A percentile compares a stretch with the other conserved stretches of the same genome.
Evolutionary conservation across 2,888 invertebrate genomes (phyloP).

Genomic region (Hylaea fasciaria): DNA sequence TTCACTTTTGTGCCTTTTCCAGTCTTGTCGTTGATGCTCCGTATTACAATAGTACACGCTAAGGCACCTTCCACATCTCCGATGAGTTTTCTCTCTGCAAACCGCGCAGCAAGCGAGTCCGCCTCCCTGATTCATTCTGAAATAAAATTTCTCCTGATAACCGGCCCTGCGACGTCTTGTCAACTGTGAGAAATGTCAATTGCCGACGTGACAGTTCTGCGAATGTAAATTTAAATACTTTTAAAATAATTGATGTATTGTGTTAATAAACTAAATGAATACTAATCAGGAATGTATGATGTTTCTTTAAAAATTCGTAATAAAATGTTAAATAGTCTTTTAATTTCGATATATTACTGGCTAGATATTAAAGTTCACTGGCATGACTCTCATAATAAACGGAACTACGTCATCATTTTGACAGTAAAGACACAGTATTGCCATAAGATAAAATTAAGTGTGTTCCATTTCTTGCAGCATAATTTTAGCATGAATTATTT

Average conservation of each 20-base stretch:
- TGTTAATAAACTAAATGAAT: too few relatives aligned
- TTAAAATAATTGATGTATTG: too few relatives aligned
- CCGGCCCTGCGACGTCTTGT: conserved; percentile 61
- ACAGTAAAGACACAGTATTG: not conserved
- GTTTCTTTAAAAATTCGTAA: too few relatives aligned
- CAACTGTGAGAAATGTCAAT: conserved; percentile 56
- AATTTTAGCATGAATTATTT: not conserved
- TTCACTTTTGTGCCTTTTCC: conserved; percentile 89
- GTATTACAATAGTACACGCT: conserved; percentile 90
- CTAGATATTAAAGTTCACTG: not conserved
- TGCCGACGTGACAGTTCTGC: conserved; percentile 45
- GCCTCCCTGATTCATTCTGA: conserved; percentile 81
- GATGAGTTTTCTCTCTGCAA: conserved; percentile 86
- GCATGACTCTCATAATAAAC: not conserved
- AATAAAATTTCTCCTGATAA: conserved; percentile 55
- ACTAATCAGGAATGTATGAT: too few relatives aligned
- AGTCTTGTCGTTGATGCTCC: conserved; percentile 91
- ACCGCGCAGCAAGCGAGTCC: conserved; percentile 83
- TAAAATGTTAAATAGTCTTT: too few relatives aligned
- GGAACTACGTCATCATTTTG: not conserved
- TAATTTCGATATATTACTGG: not conserved
- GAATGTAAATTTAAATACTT: conserved; percentile 16
- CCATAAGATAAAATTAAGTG: not conserved
- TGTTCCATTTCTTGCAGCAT: not conserved
- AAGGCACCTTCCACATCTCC: conserved; percentile 91